Evolutionary conservation across 2,888 invertebrate species (phyloP), one percentile per base, ranked within the genome.

Genomic region (Esperia sulphurella): DNA sequence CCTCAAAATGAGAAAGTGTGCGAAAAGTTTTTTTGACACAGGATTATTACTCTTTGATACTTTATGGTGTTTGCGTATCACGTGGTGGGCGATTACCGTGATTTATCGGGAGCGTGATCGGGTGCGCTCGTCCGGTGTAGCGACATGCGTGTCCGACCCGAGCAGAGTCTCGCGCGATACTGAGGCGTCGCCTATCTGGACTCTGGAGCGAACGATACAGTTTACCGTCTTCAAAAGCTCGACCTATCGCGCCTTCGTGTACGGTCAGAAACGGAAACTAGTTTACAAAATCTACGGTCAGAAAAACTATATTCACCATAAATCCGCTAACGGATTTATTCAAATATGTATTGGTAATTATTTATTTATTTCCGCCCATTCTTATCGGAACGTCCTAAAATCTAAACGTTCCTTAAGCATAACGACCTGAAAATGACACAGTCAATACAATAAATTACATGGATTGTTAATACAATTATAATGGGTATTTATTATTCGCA

Each of bases 111-210:
- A 73, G 69, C 75, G 77, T 75, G 67, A 68, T 78, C 75, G 71
- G 63, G 55, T 58, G 70, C 71, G 71, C 67, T 50, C 50, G 31
- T 21, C 54, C 59, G 61, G 65, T 60, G 55, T 50, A 54, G 68
- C 72, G 67, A 59, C 78, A 71, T 74, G 44, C 77, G 65, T 76
- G 79, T 65, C 82, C 83, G 75, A 55, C 65, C 62, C 71, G 71
- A 59, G 47, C 71, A 75, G 71, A 54, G 59, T 70, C 79, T 78
- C 73, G 78, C 85, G 82, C 86, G 80, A 68, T 77, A 88, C 87
- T 48, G 55, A 55, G 40, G 45, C 54, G 54, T 48, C 44, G 21
- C 41, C 71, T 76, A 75, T 78, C 77, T 75, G 61, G 64, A 75
- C 64, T 68, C 71, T 55, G 61, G 60, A 61, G 47, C 45, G 65